Evolutionary conservation across 2,113 vertebrate genomes (phyloP), one percentile per base, ranked within the genome.

Genomic region (Brachypteracias leptosomus): DNA sequence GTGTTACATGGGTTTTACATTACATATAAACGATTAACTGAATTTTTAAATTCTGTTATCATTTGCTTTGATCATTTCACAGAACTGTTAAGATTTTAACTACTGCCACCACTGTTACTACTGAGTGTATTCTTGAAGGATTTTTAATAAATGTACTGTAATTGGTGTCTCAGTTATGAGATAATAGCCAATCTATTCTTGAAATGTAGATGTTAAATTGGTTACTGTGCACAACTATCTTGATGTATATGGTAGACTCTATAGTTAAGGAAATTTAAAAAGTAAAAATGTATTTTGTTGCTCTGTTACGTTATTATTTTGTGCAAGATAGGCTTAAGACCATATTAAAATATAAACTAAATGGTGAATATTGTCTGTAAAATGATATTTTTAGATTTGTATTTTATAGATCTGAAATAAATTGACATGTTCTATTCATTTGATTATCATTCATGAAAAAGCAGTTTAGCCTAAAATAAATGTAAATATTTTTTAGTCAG

Each of bases 61-160:
- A 61, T 96, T 94, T 90, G 61, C 63, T 91, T 95, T 42, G 42
- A 77, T 95, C 16, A 36, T 88, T 95, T 95, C 77, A 82, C 40
- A 75, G 29, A 81, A 36, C 54, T 46, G 49, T 47, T 83, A 61
- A 51, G 73, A 94, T 83, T 95, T 93, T 80, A 95, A 88, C 83
- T 84, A 85, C 70, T 95, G 86, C 66, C 80, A 15, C 44, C 72
- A 74, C 66, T 76, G 68, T 75, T 96, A 92, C 68, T 84, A 93
- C 90, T 95, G 88, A 93, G 80, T 54, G 52, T 79, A 33, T 81
- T 96, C 61, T 90, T 81, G 83, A 94, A 96, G 73, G 61, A 78
- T 70, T 90, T 93, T 90, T 65, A 90, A 95, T 93, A 92, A 84
- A 81, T 75, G 92, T 95, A 96, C 96, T 97, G 93, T 96, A 96